Percentiles rank a stretch among this genome's conserved stretches.
Conservation (phyloP, 2,797 vertebrate genomes). For the Melanitta fusca region DNA sequence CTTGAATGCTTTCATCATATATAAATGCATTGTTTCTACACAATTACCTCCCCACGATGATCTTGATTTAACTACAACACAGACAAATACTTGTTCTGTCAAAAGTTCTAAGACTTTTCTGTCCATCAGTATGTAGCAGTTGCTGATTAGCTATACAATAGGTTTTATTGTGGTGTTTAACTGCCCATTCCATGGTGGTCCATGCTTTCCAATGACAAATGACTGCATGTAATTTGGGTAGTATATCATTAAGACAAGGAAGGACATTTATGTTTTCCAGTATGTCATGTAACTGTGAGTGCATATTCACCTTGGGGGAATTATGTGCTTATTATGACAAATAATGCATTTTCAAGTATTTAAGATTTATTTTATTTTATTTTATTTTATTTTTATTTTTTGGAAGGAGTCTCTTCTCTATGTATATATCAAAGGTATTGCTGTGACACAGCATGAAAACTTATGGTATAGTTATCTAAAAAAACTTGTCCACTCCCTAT, state of each 20-base stretch:
- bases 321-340: constrained; percentile 54
- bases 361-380: background rate
- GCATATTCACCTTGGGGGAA: background rate
- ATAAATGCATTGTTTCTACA: background rate
- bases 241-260: constrained; percentile 62
- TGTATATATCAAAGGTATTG: constrained; percentile 57
- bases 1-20: background rate
- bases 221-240: constrained; percentile 15
- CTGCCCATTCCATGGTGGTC: constrained; percentile 32
- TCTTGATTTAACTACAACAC: constrained; percentile 13
- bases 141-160: constrained; percentile 13
- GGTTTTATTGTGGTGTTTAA: constrained; percentile 45
- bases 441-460: constrained; percentile 67
- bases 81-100: constrained; percentile 46
- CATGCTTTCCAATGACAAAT: constrained; percentile 44
- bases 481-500: constrained; percentile 86
- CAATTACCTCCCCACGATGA: background rate
- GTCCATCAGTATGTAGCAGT: background rate
- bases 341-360: constrained; percentile 42
- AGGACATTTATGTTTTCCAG: constrained; percentile 44
- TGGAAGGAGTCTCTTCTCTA: constrained; percentile 11
- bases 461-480: constrained; percentile 80
- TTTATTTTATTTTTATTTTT: background rate
- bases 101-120: constrained; percentile 32
- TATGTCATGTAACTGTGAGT: constrained; percentile 21